Percentiles rank a stretch among this genome's conserved stretches.
These are phyloP conservation scores for Porites cylindrica DNA, from an alignment of 92 coral and sea anemone genomes.

Conservation along the genomic window DNA sequence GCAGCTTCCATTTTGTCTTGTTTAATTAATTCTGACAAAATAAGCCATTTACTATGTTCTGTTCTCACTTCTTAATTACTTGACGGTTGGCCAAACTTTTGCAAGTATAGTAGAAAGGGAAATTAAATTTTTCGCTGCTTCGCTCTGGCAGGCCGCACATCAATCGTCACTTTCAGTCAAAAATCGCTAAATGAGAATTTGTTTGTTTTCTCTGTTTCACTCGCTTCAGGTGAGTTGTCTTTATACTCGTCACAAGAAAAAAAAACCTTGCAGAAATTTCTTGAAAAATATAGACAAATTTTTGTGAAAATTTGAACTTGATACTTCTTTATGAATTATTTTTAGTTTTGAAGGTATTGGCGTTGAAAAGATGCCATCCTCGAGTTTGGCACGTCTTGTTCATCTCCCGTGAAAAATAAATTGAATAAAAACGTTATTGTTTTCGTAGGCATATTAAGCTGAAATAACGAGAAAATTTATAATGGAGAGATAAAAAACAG, in stretches of 20 bases:
- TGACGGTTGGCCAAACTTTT: constrained; percentile 43
- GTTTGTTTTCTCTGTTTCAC: constrained; percentile 32
- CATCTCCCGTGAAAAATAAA: constrained; percentile 7
- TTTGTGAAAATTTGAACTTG: not conserved
- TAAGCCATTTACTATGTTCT: constrained; percentile 59
- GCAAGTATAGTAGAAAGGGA: constrained; percentile 41
- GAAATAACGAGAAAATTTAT: not conserved
- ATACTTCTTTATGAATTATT: not conserved
- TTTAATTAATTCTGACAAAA: constrained; percentile 59
- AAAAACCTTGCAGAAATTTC: not conserved
- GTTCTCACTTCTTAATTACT: constrained; percentile 60
- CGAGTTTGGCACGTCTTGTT: not conserved
- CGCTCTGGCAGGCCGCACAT: constrained; percentile 39
- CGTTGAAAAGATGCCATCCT: not conserved
- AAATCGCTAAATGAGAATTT: constrained; percentile 39
- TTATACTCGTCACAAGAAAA: constrained; percentile 3
- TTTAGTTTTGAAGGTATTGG: not conserved
- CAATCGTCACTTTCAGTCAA: constrained; percentile 46
- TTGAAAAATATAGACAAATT: constrained; percentile 9
- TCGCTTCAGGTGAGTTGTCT: constrained; percentile 36
- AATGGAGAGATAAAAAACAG: constrained; percentile 11
- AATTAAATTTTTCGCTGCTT: constrained; percentile 38
- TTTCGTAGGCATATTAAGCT: not conserved
- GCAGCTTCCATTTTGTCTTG: constrained; percentile 35
- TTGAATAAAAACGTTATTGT: not conserved